Percentiles rank a stretch among this genome's conserved stretches.
Evolutionary conservation across 1,140 invertebrate species (phyloP).

Genomic region (Drosophila kikkawai): DNA sequence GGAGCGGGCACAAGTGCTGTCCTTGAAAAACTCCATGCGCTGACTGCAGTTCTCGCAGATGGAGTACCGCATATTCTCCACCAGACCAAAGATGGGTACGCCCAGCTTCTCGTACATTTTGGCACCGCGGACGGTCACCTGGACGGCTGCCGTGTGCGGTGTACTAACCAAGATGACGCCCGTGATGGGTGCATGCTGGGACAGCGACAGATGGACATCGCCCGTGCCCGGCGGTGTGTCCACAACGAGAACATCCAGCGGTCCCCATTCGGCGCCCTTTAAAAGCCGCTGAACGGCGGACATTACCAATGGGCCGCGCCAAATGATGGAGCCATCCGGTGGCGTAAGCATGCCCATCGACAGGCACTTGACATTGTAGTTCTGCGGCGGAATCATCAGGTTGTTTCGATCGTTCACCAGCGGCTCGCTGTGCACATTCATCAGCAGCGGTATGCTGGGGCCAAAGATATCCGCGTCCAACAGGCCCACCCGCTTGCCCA

Average conservation of each 20-base stretch:
- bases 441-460: constrained; percentile 95
- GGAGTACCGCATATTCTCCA: constrained; percentile 94
- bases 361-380: constrained; percentile 97
- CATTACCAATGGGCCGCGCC: constrained; percentile 98
- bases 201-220: constrained; percentile 94
- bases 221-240: constrained; percentile 97
- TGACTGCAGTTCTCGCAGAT: constrained; percentile 90
- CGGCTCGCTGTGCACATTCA: constrained; percentile 93
- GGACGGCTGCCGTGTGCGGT: constrained; percentile 92
- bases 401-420: constrained; percentile 89
- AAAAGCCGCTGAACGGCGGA: constrained; percentile 94
- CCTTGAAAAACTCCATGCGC: constrained; percentile 87
- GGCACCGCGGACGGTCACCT: constrained; percentile 92
- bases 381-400: constrained; percentile 93
- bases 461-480: constrained; percentile 97
- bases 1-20: constrained; percentile 59
- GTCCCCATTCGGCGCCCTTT: constrained; percentile 92
- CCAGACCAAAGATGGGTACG: constrained; percentile 92
- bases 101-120: constrained; percentile 93
- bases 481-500: constrained; percentile 89
- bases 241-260: constrained; percentile 92
- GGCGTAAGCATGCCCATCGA: constrained; percentile 96
- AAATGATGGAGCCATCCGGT: constrained; percentile 92
- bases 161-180: constrained; percentile 94
- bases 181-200: constrained; percentile 93